These are phyloP conservation scores for Dendropsophus ebraccatus DNA, from an alignment of 2,113 vertebrate genomes.

Conservation along the genomic window DNA sequence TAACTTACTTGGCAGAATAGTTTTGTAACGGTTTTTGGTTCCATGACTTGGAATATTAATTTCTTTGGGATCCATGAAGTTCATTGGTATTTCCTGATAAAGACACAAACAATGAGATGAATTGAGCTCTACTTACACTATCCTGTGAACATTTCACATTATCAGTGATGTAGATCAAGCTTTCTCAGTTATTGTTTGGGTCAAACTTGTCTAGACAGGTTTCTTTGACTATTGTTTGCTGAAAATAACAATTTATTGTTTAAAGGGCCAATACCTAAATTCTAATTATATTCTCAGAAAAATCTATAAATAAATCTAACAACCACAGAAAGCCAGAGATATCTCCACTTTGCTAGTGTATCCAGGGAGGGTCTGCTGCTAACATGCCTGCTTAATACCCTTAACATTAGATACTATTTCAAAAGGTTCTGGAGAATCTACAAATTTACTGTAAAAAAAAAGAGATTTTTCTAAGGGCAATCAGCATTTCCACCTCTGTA, in stretches of 20 bases:
- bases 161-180: neutral
- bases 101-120: conserved; percentile 60
- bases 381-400: neutral
- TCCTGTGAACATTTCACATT: neutral
- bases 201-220: neutral
- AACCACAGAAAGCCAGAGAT: too few relatives aligned
- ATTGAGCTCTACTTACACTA: neutral
- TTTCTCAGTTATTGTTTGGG: conserved; percentile 5
- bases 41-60: conserved; percentile 90
- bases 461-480: neutral
- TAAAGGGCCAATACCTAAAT: neutral
- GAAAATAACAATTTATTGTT: neutral
- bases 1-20: conserved; percentile 95
- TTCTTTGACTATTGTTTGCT: neutral
- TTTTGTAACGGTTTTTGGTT: conserved; percentile 97
- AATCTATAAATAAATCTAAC: too few relatives aligned
- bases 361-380: too few relatives aligned
- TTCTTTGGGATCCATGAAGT: conserved; percentile 96
- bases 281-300: too few relatives aligned
- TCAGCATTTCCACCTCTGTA: neutral
- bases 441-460: neutral
- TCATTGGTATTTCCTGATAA: conserved; percentile 97
- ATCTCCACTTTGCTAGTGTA: too few relatives aligned
- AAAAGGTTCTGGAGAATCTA: neutral
- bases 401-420: neutral